Evolutionary conservation across 1,140 invertebrate genomes (phyloP).

Genomic region (Procambarus virginalis): DNA sequence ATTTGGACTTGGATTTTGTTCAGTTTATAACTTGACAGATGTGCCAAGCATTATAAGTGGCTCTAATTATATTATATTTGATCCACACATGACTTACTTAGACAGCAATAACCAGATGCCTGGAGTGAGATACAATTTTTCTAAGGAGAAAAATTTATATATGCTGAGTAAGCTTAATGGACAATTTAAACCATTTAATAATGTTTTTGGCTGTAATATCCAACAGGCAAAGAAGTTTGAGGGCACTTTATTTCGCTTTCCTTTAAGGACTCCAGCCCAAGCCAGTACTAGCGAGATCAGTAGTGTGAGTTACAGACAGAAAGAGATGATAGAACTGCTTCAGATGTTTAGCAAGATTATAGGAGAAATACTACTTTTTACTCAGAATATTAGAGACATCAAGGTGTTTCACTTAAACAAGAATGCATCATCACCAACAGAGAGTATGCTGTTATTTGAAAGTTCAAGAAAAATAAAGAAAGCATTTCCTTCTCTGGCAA

Average conservation of each 20-base stretch:
- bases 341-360: conserved; percentile 31
- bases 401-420: conserved; percentile 17
- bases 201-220: conserved; percentile 43
- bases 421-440: background rate
- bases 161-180: conserved; percentile 38
- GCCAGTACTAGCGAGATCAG: conserved; percentile 27
- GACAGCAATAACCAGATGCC: background rate
- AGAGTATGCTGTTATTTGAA: conserved; percentile 15
- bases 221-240: background rate
- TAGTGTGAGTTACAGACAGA: background rate
- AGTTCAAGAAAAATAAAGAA: background rate
- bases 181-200: conserved; percentile 35
- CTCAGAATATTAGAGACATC: conserved; percentile 29
- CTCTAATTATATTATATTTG: conserved; percentile 44
- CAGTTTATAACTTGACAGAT: conserved; percentile 49
- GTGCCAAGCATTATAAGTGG: conserved; percentile 38
- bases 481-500: background rate
- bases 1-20: conserved; percentile 47
- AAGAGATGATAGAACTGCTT: conserved; percentile 32
- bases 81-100: conserved; percentile 35
- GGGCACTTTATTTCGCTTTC: conserved; percentile 41
- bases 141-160: background rate
- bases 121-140: conserved; percentile 31
- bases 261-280: conserved; percentile 29
- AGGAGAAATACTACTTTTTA: conserved; percentile 47